Conservation (phyloP, 1,140 invertebrate genomes). For the Eriocheir sinensis region DNA sequence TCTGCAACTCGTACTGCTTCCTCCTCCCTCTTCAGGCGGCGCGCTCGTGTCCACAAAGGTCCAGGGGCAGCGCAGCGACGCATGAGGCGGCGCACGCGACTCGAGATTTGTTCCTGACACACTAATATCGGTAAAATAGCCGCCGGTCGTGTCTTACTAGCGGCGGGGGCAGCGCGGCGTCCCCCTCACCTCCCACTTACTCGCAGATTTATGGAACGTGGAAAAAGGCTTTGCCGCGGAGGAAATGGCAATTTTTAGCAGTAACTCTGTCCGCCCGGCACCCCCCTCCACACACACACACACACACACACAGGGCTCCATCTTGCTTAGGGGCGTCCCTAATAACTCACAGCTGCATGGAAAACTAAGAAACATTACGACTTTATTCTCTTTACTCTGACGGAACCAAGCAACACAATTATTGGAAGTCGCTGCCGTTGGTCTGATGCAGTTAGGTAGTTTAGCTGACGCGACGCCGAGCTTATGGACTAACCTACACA, state of each 20-base stretch:
- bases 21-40: not conserved
- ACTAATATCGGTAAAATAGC: conserved; percentile 24
- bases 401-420: conserved; percentile 15
- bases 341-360: not conserved
- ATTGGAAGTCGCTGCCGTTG: conserved; percentile 8
- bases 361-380: conserved; percentile 25
- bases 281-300: too few species aligned
- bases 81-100: not conserved
- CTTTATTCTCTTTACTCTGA: conserved; percentile 16
- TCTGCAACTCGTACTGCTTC: not conserved
- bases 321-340: not conserved
- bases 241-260: conserved; percentile 53
- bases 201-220: conserved; percentile 34
- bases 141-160: conserved; percentile 14
- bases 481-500: not conserved
- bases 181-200: conserved; percentile 46
- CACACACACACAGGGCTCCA: too few species aligned
- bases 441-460: too few species aligned
- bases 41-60: not conserved
- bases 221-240: not conserved
- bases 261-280: conserved; percentile 18
- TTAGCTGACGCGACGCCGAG: not conserved
- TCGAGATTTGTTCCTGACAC: conserved; percentile 25
- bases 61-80: not conserved
- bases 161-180: not conserved